phyloP scores from a whole-genome alignment of 2,888 invertebrate genomes.

The Nudaria mundana region DNA sequence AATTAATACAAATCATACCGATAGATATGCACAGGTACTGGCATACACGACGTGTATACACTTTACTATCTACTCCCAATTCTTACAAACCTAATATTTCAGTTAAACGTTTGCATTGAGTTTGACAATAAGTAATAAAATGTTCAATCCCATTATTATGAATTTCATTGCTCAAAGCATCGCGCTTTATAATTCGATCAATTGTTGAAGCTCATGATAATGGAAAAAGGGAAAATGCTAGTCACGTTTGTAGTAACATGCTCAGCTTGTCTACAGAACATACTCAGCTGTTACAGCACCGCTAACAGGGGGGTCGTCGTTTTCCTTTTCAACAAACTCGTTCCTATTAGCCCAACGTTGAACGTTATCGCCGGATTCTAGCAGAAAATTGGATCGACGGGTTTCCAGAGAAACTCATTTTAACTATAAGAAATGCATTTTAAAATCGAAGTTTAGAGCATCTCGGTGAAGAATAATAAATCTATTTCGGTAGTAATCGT shows the following conservation, averaged over 20 bases:
- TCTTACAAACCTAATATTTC: no score
- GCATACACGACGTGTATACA: no score
- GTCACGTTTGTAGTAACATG: slow-evolving; percentile 22
- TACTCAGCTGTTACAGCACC: slow-evolving; percentile 1
- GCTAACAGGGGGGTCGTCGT: slow-evolving; percentile 2
- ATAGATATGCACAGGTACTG: no score
- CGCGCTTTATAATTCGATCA: slow-evolving; percentile 13
- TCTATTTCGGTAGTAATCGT: no score
- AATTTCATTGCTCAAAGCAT: slow-evolving; percentile 10
- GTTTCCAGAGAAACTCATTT: no score
- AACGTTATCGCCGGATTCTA: neutral
- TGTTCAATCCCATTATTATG: slow-evolving; percentile 9
- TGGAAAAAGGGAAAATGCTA: slow-evolving; percentile 12
- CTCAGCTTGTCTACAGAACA: slow-evolving; percentile 8
- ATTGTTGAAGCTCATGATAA: slow-evolving; percentile 9
- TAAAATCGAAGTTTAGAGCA: no score
- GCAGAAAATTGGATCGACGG: slow-evolving; percentile 11
- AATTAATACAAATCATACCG: no score
- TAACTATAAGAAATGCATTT: slow-evolving; percentile 7
- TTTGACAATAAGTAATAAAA: slow-evolving; percentile 12
- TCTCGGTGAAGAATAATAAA: no score
- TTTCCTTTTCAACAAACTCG: slow-evolving; percentile 9
- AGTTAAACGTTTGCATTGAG: slow-evolving; percentile 8
- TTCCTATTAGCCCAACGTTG: slow-evolving; percentile 11
- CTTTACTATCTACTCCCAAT: no score